Evolutionary conservation across 2,113 vertebrate species (phyloP).

Genomic region (Progne subis): DNA sequence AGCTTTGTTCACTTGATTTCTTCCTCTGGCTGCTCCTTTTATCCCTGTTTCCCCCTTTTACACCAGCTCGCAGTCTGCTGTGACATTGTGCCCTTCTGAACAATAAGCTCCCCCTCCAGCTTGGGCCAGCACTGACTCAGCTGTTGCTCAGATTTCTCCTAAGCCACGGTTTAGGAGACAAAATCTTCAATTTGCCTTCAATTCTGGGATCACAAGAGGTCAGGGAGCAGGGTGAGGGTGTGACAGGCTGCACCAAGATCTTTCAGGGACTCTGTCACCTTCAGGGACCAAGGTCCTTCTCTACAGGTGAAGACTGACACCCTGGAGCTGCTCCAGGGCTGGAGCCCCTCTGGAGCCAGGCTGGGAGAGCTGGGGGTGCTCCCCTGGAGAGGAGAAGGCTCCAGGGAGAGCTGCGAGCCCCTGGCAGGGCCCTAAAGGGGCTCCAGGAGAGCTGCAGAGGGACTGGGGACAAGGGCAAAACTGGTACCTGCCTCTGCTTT

Average conservation of each 20-base stretch:
- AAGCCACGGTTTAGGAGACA: background rate
- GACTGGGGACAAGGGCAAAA: background rate
- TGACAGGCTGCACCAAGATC: background rate
- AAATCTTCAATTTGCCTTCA: background rate
- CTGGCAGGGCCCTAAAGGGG: background rate
- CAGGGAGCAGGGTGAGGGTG: background rate
- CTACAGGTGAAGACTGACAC: background rate
- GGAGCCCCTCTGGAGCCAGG: background rate
- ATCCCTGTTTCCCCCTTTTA: background rate
- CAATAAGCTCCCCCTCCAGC: background rate
- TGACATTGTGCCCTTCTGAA: background rate
- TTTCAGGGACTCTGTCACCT: background rate
- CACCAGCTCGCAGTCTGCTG: background rate
- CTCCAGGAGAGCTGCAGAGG: background rate
- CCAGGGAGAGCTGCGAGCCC: background rate
- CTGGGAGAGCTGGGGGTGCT: background rate
- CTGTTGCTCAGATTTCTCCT: background rate
- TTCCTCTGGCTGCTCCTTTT: background rate
- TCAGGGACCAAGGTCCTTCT: background rate
- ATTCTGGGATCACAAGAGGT: background rate
- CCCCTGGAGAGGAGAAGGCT: background rate
- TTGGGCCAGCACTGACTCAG: background rate
- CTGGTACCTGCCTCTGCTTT: background rate
- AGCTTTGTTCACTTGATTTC: constrained; percentile 9
- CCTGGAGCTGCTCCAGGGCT: background rate